phyloP scores from a whole-genome alignment of 2,113 vertebrate species.

The Notechis scutatus region DNA sequence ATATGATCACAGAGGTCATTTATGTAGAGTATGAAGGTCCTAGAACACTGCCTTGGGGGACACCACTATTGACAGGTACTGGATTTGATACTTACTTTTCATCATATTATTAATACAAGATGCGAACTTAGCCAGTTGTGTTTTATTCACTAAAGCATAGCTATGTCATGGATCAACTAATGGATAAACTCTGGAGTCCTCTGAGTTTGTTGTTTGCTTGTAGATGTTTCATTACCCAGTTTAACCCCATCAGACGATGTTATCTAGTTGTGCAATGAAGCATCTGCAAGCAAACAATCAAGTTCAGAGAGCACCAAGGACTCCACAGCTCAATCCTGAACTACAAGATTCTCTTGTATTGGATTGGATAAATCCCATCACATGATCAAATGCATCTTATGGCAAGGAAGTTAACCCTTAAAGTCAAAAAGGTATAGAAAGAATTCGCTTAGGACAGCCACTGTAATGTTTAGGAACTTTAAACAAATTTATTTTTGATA shows the following conservation, averaged over 20 bases:
- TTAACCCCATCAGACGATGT: not conserved
- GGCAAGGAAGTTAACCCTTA: not conserved
- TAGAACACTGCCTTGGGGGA: no score
- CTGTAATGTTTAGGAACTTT: not conserved
- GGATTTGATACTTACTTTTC: no score
- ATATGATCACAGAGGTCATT: no score
- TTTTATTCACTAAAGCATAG: not conserved
- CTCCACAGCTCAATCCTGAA: not conserved
- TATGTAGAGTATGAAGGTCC: no score
- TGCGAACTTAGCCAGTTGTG: not conserved
- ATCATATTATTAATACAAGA: not conserved
- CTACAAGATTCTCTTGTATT: not conserved
- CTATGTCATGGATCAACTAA: not conserved
- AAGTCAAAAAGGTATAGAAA: not conserved
- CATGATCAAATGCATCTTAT: not conserved
- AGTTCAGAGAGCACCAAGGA: not conserved
- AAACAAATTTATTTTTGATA: not conserved
- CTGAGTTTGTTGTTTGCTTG: not conserved
- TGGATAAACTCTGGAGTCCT: not conserved
- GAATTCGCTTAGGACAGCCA: not conserved
- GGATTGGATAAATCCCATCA: not conserved
- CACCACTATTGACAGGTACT: no score
- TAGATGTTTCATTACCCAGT: not conserved
- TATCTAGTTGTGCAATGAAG: not conserved
- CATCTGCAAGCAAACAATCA: not conserved